Base-by-base conservation (phyloP, 2,113 vertebrate genomes). In the Xiphophorus maculatus region DNA sequence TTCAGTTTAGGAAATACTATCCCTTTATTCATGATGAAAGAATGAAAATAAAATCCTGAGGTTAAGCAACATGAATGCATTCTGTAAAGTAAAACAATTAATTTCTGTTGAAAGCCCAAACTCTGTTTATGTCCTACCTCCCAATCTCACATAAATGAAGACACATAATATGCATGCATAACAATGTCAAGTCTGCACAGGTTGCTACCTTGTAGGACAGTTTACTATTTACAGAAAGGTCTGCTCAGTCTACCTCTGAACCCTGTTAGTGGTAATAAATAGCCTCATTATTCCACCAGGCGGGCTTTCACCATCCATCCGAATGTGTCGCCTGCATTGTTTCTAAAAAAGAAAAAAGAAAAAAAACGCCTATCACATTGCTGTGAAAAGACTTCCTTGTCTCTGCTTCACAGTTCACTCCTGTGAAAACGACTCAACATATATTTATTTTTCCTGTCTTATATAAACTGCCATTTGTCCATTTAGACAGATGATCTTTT, bases 181-280 rank as follows among this genome's bases (percentile, higher is more conserved):
- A 42, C 48, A 40, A 76, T 35, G 3, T 33, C n/a, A 40, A 79
- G 84, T 84, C 81, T 81, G 83, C 86, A 75, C 83, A 77, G 75
- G 69, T 66, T 67, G 75, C 81, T 84, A 65, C 83, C 76, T 78
- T 74, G 83, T 77, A 85, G 84, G 89, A 91, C 54, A 65, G 69
- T 87, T 27, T 27, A 86, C 74, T 77, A 69, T 84, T 67, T 81
- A 69, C 77, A 65, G 76, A 76, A 76, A 51, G 44, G 81, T 80
- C 76, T 65, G 66, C 77, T 69, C 75, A 48, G 73, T 73, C 82
- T 84, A 70, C 71, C 67, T 64, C 71, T 87, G 81, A 89, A 84
- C 81, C 80, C 83, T 42, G 66, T 87, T 86, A 74, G 74, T 68
- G 73, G 76, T 79, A 89, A 90, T 89, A 88, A 93, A 92, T 89